Conservation (phyloP, 2,113 vertebrate species). For the Catharus minimus region DNA sequence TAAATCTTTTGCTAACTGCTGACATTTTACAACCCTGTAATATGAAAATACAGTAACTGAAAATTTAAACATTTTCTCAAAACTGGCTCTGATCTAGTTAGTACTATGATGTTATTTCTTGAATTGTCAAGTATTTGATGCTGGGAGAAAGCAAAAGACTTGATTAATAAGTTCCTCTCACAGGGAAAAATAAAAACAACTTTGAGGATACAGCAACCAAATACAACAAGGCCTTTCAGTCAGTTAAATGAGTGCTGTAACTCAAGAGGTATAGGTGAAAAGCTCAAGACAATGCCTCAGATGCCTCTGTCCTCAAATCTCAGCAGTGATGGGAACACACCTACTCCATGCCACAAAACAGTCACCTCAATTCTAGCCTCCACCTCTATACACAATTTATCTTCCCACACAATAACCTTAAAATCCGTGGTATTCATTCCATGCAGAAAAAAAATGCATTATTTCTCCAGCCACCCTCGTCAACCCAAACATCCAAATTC, state of each 20-base stretch:
- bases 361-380: not conserved
- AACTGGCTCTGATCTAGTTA: slow-evolving; percentile 11
- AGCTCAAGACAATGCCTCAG: not conserved
- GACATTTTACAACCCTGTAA: not conserved
- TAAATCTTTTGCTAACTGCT: not conserved
- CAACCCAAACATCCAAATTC: not conserved
- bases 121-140: not conserved
- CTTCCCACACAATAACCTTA: not conserved
- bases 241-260: not conserved
- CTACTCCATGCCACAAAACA: not conserved
- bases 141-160: not conserved
- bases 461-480: not conserved
- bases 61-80: not conserved
- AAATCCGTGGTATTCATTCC: not conserved
- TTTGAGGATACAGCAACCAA: not conserved
- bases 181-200: not conserved
- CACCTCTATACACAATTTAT: not conserved
- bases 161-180: not conserved
- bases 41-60: not conserved
- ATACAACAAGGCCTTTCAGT: not conserved
- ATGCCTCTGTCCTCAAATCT: not conserved
- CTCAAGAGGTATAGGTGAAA: not conserved
- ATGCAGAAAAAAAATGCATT: not conserved
- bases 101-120: not conserved
- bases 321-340: not conserved